Evolutionary conservation across 1,140 invertebrate genomes (phyloP).

Genomic region (Dreissena rostriformis): DNA sequence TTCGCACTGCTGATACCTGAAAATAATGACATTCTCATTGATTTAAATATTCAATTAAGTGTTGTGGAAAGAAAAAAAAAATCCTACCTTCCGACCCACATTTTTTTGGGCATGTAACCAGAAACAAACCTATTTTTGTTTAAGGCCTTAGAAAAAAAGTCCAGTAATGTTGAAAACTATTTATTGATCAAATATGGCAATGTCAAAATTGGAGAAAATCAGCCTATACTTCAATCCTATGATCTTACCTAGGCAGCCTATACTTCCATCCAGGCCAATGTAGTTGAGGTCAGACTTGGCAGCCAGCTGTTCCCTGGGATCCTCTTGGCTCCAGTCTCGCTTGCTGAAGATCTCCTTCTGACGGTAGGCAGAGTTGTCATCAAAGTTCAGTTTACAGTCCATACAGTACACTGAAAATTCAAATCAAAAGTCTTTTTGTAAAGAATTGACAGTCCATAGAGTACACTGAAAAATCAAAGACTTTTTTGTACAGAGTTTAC

Average conservation of each 20-base stretch:
- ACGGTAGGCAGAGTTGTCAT: slow-evolving; percentile 98
- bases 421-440: background rate
- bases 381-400: slow-evolving; percentile 99
- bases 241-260: slow-evolving; percentile 86
- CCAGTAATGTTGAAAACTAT: background rate
- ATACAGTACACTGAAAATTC: slow-evolving; percentile 88
- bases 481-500: too few relatives aligned
- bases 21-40: too few relatives aligned
- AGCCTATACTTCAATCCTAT: too few relatives aligned
- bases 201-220: background rate
- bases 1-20: too few relatives aligned
- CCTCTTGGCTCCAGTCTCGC: slow-evolving; percentile 82
- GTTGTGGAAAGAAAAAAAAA: too few relatives aligned
- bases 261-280: slow-evolving; percentile 98
- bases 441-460: background rate
- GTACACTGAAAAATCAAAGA: background rate
- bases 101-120: too few relatives aligned
- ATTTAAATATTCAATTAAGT: too few relatives aligned
- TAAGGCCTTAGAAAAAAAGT: too few relatives aligned
- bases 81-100: too few relatives aligned
- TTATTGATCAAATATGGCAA: background rate
- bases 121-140: too few relatives aligned
- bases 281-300: slow-evolving; percentile 96
- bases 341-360: slow-evolving; percentile 87
- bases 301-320: slow-evolving; percentile 95